Base-by-base conservation (phyloP, 2,888 invertebrate genomes). In the Lithodes maja region DNA sequence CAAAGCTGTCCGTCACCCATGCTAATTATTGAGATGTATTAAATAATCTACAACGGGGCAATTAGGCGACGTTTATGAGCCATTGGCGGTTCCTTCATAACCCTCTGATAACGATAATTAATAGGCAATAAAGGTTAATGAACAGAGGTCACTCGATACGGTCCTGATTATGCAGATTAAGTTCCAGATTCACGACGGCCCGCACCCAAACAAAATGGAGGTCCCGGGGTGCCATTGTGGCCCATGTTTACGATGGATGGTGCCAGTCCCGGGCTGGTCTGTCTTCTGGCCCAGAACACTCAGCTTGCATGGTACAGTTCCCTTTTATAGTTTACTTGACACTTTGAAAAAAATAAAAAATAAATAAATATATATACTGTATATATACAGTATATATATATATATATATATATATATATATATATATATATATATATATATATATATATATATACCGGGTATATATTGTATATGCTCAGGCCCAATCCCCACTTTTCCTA, bases 141-240 rank as follows among this genome's bases (percentile, higher is more conserved):
- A 71, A 71, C 71, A 71, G 71, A 71, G 71, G 71, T 71, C 71
- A 71, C 71, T 71, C 71, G 71, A 71, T 71, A 71, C 71, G 71
- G 71, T 12, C 71, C 71, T 71, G 71, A 71, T 71, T 71, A 71
- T 71, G 71, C 71, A 71, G 71, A 71, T 71, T 71, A 71, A 71
- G 2, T 12, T n/a, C 71, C 15, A 71, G 17, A 71, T 71, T 71
- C 71, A 71, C 71, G 71, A 71, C 71, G 17, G 17, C n/a, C 71
- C 71, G 71, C 15, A 71, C 71, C 71, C 71, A 17, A 71, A 71
- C 71, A 71, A 71, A 71, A 71, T 71, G 71, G 71, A 71, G 71
- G 71, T 71, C n/a, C 17, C n/a, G 15, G 12, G 71, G 17, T 12
- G 71, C 17, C 71, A 71, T 71, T 71, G 71, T 71, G 71, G 71